These are phyloP conservation scores for Grapholita molesta DNA, from an alignment of 1,140 invertebrate genomes.

Conservation along the genomic window DNA sequence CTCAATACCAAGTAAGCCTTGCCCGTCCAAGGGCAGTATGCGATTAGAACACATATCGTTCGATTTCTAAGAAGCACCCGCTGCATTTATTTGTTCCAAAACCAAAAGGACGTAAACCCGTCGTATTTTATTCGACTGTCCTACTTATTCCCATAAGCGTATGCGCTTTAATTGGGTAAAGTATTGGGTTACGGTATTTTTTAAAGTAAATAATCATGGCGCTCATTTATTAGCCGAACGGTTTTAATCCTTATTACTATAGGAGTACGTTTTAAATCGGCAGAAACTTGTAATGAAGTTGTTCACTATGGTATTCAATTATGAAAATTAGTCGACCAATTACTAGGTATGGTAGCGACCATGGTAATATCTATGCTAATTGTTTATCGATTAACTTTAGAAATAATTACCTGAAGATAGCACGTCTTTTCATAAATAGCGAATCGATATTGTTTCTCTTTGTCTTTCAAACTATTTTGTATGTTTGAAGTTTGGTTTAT, in stretches of 20 bases:
- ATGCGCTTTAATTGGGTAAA: no score
- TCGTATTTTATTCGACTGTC: no score
- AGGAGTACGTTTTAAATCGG: not conserved
- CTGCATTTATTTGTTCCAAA: not conserved
- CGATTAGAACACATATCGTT: constrained; percentile 21
- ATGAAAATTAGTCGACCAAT: not conserved
- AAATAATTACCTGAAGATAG: not conserved
- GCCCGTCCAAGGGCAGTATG: no score
- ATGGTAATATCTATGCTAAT: not conserved
- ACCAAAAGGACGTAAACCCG: not conserved
- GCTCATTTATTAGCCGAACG: not conserved
- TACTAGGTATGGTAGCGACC: not conserved
- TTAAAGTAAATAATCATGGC: not conserved
- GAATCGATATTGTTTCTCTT: no score
- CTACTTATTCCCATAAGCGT: not conserved
- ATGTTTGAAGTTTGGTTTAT: no score
- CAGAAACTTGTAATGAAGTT: not conserved
- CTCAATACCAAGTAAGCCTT: no score
- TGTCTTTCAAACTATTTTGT: no score
- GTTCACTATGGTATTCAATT: not conserved
- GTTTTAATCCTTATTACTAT: not conserved
- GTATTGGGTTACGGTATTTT: no score
- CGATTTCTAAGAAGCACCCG: not conserved
- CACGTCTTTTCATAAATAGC: not conserved
- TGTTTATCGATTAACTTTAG: not conserved